Evolutionary conservation across 2,888 invertebrate species (phyloP).

Genomic region (Axea sp.): DNA sequence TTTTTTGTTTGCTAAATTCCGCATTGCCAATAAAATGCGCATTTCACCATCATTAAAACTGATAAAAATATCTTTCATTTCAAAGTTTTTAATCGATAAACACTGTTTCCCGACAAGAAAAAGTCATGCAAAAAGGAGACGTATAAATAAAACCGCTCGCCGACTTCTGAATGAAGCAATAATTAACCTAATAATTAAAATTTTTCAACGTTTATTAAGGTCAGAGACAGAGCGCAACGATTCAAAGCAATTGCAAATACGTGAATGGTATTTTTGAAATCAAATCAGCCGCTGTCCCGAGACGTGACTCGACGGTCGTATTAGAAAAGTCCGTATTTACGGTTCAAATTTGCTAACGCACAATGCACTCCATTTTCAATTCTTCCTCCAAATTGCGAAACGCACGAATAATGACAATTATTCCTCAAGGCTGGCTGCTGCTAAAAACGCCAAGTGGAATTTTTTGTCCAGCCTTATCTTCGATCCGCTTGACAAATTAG

Average conservation of each 20-base stretch:
- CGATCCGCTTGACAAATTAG: conserved; percentile 24
- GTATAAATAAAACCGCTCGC: no score
- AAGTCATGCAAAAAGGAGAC: no score
- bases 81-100: no score
- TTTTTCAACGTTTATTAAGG: no score
- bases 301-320: conserved; percentile 12
- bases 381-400: conserved; percentile 6
- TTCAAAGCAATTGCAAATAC: neutral
- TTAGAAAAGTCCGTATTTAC: neutral
- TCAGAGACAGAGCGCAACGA: neutral
- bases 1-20: no score
- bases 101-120: no score
- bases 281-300: neutral
- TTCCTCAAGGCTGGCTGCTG: neutral
- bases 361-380: conserved; percentile 6
- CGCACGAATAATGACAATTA: conserved; percentile 4
- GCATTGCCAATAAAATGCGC: no score
- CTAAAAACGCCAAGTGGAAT: neutral
- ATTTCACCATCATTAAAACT: no score
- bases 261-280: conserved; percentile 1
- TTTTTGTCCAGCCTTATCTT: conserved; percentile 15
- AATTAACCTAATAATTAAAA: no score
- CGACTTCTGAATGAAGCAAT: no score
- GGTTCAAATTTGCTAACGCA: conserved; percentile 1
- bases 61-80: no score